phyloP scores from a whole-genome alignment of 1,140 invertebrate genomes.

The Cherax destructor region DNA sequence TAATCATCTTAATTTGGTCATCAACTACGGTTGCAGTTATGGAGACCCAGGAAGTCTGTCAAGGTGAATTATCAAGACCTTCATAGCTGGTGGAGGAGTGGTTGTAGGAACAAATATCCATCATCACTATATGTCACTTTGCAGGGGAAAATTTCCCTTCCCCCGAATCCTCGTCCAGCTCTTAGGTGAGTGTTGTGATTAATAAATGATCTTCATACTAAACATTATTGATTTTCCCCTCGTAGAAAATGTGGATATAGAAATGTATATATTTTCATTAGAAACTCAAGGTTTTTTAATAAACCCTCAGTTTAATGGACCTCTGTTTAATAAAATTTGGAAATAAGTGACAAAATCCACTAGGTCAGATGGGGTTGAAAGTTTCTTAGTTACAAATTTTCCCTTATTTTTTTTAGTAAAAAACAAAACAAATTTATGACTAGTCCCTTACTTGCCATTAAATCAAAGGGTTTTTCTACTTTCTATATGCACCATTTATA shows the following conservation, averaged over 20 bases:
- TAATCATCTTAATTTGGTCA: conserved; percentile 51
- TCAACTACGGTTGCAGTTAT: conserved; percentile 52
- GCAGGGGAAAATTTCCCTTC: conserved; percentile 46
- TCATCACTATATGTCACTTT: conserved; percentile 51
- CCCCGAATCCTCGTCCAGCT: conserved; percentile 29
- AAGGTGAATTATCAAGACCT: conserved; percentile 29
- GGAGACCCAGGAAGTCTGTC: conserved; percentile 29
- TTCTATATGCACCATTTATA: no score
- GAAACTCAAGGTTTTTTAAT: not conserved
- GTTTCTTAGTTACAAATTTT: no score
- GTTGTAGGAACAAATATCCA: conserved; percentile 53
- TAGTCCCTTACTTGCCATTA: no score
- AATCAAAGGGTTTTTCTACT: no score
- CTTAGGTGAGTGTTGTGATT: conserved; percentile 24
- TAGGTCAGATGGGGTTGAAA: no score
- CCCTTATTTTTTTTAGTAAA: no score
- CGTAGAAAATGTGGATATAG: not conserved
- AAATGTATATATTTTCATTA: not conserved
- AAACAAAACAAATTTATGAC: no score
- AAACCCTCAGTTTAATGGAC: no score
- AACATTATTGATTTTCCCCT: no score
- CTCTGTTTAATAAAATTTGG: no score
- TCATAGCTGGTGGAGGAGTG: conserved; percentile 65
- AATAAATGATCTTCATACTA: no score
- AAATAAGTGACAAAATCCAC: no score